Conservation (phyloP, 1,140 invertebrate species). For the Calosoma granatense region DNA sequence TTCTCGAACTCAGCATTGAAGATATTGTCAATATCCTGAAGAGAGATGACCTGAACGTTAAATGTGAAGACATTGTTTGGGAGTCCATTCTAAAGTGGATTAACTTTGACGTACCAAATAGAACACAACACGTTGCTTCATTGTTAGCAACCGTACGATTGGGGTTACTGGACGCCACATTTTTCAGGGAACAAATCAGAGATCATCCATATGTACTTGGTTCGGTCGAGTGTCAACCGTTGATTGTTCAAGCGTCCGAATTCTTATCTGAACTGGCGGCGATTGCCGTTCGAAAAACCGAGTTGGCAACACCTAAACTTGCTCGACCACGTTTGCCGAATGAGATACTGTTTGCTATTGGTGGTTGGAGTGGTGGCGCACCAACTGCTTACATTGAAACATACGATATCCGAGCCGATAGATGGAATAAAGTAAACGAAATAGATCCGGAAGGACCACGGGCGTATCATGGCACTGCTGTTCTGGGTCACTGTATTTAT, state of each 20-base stretch:
- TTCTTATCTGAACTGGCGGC: conserved; percentile 66
- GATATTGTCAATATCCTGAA: conserved; percentile 60
- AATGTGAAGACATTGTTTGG: conserved; percentile 55
- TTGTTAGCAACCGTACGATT: conserved; percentile 72
- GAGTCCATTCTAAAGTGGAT: conserved; percentile 54
- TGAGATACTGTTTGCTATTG: conserved; percentile 61
- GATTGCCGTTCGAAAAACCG: conserved; percentile 47
- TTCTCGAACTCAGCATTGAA: conserved; percentile 54
- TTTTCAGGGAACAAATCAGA: conserved; percentile 59
- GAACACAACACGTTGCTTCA: conserved; percentile 29
- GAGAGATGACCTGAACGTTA: conserved; percentile 65
- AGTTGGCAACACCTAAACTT: conserved; percentile 50
- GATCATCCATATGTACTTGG: conserved; percentile 51
- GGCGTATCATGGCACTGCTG: conserved; percentile 61
- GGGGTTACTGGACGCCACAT: conserved; percentile 74
- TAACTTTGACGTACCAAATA: conserved; percentile 32
- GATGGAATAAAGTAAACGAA: conserved; percentile 56
- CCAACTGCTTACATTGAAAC: conserved; percentile 65
- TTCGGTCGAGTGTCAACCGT: conserved; percentile 51
- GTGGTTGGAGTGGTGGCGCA: conserved; percentile 62
- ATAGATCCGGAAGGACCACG: conserved; percentile 50
- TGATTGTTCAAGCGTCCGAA: conserved; percentile 64
- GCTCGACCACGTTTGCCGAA: conserved; percentile 56
- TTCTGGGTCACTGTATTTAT: conserved; percentile 55
- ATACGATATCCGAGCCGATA: conserved; percentile 66